These are phyloP conservation scores for Julus scandinavius DNA, from an alignment of 2,888 invertebrate genomes.

Conservation along the genomic window DNA sequence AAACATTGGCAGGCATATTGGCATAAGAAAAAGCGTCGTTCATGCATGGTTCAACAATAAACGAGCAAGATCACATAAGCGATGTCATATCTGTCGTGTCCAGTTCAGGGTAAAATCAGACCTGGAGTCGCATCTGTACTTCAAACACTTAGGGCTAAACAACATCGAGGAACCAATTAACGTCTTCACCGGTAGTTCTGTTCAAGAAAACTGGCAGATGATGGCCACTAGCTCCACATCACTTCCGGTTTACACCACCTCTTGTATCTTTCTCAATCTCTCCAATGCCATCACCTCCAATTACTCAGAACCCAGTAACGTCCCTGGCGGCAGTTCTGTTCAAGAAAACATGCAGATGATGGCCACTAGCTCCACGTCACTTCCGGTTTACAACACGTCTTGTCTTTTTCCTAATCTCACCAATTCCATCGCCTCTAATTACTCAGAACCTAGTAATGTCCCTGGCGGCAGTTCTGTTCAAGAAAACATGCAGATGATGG, in stretches of 20 bases:
- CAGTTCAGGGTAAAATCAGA: constrained; percentile 95
- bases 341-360: too few relatives aligned
- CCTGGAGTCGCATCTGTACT: constrained; percentile 90
- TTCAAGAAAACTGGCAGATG: constrained; percentile 72
- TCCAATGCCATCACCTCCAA: constrained; percentile 77
- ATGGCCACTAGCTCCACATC: constrained; percentile 73
- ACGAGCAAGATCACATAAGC: constrained; percentile 85
- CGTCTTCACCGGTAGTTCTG: constrained; percentile 69
- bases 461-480: too few relatives aligned
- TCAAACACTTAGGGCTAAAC: constrained; percentile 93
- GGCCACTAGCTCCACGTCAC: constrained; percentile 67
- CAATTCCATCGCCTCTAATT: constrained; percentile 53
- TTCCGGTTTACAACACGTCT: too few relatives aligned
- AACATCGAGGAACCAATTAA: constrained; percentile 75
- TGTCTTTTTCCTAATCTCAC: too few relatives aligned
- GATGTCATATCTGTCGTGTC: constrained; percentile 95
- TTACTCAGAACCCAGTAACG: constrained; percentile 69
- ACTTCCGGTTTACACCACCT: constrained; percentile 56
- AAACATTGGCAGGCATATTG: constrained; percentile 95
- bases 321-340: too few relatives aligned
- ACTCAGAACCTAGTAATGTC: too few relatives aligned
- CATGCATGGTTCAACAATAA: constrained; percentile 99
- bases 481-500: too few relatives aligned
- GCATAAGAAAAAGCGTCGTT: constrained; percentile 95
- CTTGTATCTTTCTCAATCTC: constrained; percentile 76